Base-by-base conservation (phyloP, 2,888 invertebrate genomes). In the Lobophora halterata region DNA sequence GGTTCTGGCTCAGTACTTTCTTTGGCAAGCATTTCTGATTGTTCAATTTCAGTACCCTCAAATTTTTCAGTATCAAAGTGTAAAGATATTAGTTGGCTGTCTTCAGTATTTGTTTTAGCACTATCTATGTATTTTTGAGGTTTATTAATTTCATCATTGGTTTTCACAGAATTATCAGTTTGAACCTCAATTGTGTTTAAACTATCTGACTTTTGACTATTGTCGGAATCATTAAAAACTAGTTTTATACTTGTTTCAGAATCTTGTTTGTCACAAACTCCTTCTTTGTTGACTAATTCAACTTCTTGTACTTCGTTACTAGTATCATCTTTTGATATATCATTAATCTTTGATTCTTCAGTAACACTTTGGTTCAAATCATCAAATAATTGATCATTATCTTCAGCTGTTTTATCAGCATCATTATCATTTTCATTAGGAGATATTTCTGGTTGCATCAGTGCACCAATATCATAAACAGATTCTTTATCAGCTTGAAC, bases 1-100 rank as follows among this genome's bases (percentile, higher is more conserved):
- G 11, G 5, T 35, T 31, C 20, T 17, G 5, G 9, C 2, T 34
- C 24, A 7, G 9, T 37, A 33, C 37, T 16, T 30, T 44, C 33
- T 24, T 25, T 26, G 23, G 12, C 13, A 20, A 3, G 8, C 11
- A 26, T 37, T 19, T 28, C 24, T 9, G 37, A 11, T 17, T 26
- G 5, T 31, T 12, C 10, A 34, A 37, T 10, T 27, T 30, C 36
- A 39, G 41, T 45, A 17, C n/a, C n/a, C n/a, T 21, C 33, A 16
- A 18, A 28, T 19, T 53, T 63, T 48, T 75, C 72, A 25, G 72
- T 55, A 44, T 70, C 69, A 56, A 61, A 70, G 55, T 67, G 57
- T 44, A 71, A 55, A 35, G 54, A 56, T 37, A 75, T 61, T 14
- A 55, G 28, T 52, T 76, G 69, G 44, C 69, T 74, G 10, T 62